Evolutionary conservation across 2,797 vertebrate species (phyloP), one percentile per base, ranked within the genome.

Genomic region (Prunella strophiata): DNA sequence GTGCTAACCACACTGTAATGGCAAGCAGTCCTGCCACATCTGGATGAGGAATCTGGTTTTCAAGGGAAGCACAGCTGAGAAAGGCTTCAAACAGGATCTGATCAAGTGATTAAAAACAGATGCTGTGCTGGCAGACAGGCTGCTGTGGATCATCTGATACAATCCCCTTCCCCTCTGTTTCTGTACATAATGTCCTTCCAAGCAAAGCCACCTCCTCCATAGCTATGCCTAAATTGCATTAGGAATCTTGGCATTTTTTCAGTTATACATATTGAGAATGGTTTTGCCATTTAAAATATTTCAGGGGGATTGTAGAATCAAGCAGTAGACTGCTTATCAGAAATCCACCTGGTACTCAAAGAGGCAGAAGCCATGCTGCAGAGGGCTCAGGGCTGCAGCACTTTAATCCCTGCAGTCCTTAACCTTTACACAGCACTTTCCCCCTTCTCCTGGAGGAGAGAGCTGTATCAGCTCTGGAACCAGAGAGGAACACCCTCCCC

Each of bases 131-230:
- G 96, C 96, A 93, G 89, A 20, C 62, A n/a, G 62, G 73, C 89
- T 86, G 70, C 66, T 50, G 73, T 78, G 79, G 92, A 92, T 95
- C 73, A 89, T 93, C 92, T 62, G 66, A 84, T 94, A 89, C 89
- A 93, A 84, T 89, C 89, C 93, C 92, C 92, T 91, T 95, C 91
- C 93, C 89, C 89, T 95, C 34, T 42, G 0, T 75, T 90, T 85
- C 67, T 59, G 96, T 95, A 97, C 96, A 96, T 66, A 38, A 86
- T 95, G 96, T 96, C 92, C 96, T 95, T 97, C 95, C 95, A 96
- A 92, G 82, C 85, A 93, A 91, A 96, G 92, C 85, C 48, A 90
- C 92, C 87, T 88, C 93, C 89, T 79, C 87, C 70, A 36, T 40
- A 91, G 79, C 92, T 81, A 70, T 67, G 93, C 89, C 87, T 95